Evolutionary conservation across 2,888 invertebrate genomes (phyloP).

Genomic region (Ecliptopera silaceata): DNA sequence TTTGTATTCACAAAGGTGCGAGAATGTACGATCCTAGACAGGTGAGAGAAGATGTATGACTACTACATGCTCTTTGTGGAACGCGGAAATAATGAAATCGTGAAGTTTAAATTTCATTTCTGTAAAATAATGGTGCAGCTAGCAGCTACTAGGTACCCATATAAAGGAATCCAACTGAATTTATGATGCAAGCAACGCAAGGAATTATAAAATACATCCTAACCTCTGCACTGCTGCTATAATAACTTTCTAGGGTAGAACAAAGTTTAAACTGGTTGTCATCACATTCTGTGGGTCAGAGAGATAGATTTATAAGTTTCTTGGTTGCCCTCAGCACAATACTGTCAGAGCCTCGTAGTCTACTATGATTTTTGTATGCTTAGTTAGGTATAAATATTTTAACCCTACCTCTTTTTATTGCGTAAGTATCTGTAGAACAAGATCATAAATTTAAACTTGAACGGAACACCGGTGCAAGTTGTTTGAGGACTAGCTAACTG

Average conservation of each 20-base stretch:
- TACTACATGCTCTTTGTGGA: conserved; percentile 21
- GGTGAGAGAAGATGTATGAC: conserved; percentile 25
- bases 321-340: too few species aligned
- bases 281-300: too few species aligned
- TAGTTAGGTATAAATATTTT: too few species aligned
- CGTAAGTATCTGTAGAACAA: neutral
- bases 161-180: conserved; percentile 7
- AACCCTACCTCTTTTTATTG: too few species aligned
- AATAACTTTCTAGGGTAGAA: too few species aligned
- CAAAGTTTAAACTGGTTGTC: too few species aligned
- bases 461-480: conserved; percentile 17
- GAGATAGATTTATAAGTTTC: too few species aligned
- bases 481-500: conserved; percentile 26
- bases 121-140: conserved; percentile 15
- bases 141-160: neutral
- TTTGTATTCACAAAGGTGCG: conserved; percentile 18
- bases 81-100: conserved; percentile 21
- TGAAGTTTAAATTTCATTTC: conserved; percentile 25
- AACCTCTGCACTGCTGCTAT: neutral
- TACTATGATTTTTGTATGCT: too few species aligned
- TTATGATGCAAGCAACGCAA: conserved; percentile 4
- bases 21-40: conserved; percentile 18
- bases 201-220: neutral
- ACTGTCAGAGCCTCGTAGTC: too few species aligned
- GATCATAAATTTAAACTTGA: conserved; percentile 16